Conservation (phyloP, 2,113 vertebrate genomes). For the Grantiella picta region DNA sequence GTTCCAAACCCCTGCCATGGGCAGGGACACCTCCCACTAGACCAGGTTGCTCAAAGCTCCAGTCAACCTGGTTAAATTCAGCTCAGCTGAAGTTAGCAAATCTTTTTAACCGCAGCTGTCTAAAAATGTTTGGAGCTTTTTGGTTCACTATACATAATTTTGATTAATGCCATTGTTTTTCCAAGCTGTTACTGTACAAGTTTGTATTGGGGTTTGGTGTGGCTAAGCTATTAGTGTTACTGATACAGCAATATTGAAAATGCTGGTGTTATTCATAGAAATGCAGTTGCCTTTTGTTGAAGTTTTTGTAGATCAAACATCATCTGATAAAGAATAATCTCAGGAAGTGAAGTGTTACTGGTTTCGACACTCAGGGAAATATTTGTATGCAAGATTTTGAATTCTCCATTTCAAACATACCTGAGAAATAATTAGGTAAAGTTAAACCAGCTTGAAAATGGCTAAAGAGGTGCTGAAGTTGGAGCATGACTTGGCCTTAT, state of each 20-base stretch:
- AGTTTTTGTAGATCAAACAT: neutral
- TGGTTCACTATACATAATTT: neutral
- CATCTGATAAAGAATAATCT: neutral
- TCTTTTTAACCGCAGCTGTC: neutral
- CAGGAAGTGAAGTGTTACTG: neutral
- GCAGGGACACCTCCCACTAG: neutral
- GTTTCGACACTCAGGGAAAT: neutral
- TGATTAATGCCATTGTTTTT: neutral
- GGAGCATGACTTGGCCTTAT: rapidly evolving
- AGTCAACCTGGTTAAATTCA: neutral
- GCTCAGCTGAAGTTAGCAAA: neutral
- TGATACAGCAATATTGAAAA: neutral
- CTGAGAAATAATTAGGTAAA: neutral
- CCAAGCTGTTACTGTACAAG: neutral
- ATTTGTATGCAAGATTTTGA: neutral
- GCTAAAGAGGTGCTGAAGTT: neutral
- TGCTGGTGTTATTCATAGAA: neutral
- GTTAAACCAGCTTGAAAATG: neutral
- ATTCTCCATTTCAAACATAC: neutral
- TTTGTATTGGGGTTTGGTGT: neutral
- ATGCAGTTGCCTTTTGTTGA: neutral
- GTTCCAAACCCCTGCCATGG: neutral
- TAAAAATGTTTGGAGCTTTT: neutral
- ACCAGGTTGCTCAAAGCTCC: neutral
- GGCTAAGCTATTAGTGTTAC: neutral